A percentile compares a stretch with the other conserved stretches of the same genome.
These are phyloP conservation scores for Heliconius ismenius DNA, from an alignment of 2,888 invertebrate species.

Conservation along the genomic window DNA sequence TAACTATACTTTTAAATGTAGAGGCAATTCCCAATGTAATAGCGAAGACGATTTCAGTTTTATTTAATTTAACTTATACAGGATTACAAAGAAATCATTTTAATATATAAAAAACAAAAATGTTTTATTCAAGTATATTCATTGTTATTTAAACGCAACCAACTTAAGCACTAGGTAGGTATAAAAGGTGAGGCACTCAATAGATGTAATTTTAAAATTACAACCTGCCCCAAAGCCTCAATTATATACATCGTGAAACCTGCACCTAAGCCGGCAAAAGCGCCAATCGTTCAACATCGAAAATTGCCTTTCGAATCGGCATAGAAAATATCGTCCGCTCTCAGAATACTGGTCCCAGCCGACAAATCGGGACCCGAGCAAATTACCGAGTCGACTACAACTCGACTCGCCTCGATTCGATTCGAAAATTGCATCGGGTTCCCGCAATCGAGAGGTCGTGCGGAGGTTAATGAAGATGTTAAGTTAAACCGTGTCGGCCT, in stretches of 20 bases:
- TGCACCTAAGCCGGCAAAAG: slow-evolving; percentile 60
- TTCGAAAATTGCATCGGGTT: slow-evolving; percentile 70
- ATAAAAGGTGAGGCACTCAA: slow-evolving; percentile 63
- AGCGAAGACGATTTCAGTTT: neutral
- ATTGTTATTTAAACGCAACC: neutral
- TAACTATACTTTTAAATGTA: slow-evolving; percentile 48
- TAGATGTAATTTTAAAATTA: slow-evolving; percentile 77
- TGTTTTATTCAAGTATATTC: neutral
- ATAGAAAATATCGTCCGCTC: slow-evolving; percentile 70
- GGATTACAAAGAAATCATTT: too few relatives aligned
- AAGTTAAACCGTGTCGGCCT: slow-evolving; percentile 67
- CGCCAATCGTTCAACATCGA: slow-evolving; percentile 64
- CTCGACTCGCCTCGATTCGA: slow-evolving; percentile 52
- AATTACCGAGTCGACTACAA: slow-evolving; percentile 67
- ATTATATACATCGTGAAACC: slow-evolving; percentile 67
- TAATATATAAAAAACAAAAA: neutral
- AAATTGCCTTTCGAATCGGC: slow-evolving; percentile 71
- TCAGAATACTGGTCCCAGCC: slow-evolving; percentile 65
- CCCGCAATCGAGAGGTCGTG: slow-evolving; percentile 72
- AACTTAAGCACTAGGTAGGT: slow-evolving; percentile 13
- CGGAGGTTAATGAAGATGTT: slow-evolving; percentile 77
- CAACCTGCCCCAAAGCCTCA: slow-evolving; percentile 71
- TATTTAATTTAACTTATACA: neutral
- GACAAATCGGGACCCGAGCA: slow-evolving; percentile 71
- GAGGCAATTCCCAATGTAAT: neutral